Conservation (phyloP, 2,113 vertebrate species). For the Gambusia holbrooki region DNA sequence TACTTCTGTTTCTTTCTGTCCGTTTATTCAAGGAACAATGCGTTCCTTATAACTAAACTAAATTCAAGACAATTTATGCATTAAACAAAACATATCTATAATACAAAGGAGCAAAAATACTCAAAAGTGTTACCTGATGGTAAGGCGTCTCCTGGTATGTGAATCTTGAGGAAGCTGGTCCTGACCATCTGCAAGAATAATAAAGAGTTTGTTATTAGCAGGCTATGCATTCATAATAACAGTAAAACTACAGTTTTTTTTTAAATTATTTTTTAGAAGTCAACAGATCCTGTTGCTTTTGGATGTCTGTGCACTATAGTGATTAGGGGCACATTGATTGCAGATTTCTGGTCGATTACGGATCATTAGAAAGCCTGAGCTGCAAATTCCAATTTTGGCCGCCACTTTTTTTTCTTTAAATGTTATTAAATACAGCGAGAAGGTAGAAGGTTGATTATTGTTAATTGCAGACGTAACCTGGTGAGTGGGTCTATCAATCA, state of each 20-base stretch:
- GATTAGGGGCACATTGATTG: too few relatives aligned
- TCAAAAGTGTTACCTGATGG: conserved; percentile 31
- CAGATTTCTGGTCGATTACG: too few relatives aligned
- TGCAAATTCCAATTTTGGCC: too few relatives aligned
- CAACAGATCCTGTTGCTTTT: neutral
- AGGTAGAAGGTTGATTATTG: too few relatives aligned
- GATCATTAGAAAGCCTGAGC: too few relatives aligned
- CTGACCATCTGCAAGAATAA: conserved; percentile 32
- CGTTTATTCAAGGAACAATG: neutral
- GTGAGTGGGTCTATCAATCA: too few relatives aligned
- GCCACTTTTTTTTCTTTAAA: too few relatives aligned
- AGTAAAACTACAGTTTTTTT: neutral
- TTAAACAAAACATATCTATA: neutral
- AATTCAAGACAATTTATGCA: neutral
- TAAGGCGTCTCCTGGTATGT: conserved; percentile 13
- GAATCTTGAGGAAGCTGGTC: conserved; percentile 9
- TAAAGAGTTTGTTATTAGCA: conserved; percentile 4
- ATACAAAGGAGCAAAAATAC: neutral
- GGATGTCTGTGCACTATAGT: too few relatives aligned
- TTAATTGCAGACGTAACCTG: too few relatives aligned
- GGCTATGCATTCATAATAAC: neutral
- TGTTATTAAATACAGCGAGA: too few relatives aligned
- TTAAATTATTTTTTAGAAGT: neutral
- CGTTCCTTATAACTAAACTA: neutral
- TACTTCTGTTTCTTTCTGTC: neutral